Percentiles rank a stretch among this genome's conserved stretches.
Conservation (phyloP, 64 coral and sea anemone species). For the Porites australiensis region DNA sequence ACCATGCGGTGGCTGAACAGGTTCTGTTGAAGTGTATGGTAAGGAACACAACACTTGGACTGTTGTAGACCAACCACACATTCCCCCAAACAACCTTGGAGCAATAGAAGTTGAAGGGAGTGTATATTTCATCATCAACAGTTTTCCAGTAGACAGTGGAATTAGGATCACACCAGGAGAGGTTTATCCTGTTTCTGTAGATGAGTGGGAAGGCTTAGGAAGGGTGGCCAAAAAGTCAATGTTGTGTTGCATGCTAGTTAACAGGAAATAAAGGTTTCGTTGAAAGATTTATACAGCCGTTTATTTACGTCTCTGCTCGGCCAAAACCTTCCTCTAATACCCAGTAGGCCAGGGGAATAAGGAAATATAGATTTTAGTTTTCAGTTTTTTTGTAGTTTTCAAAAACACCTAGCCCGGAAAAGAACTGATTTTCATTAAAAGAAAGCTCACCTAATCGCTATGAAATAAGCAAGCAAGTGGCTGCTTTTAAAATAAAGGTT, state of each 20-base stretch:
- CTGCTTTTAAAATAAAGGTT: no score
- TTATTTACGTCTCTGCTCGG: no score
- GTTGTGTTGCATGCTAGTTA: not conserved
- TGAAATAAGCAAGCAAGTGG: no score
- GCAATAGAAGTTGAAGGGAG: constrained; percentile 1
- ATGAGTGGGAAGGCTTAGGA: constrained; percentile 41
- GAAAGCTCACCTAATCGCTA: no score
- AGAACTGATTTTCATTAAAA: no score
- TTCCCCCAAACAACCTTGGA: constrained; percentile 26
- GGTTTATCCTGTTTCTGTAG: constrained; percentile 54
- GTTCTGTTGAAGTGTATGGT: constrained; percentile 17
- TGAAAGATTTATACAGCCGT: no score
- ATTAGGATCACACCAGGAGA: constrained; percentile 34
- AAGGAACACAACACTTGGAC: not conserved
- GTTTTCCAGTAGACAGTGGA: not conserved
- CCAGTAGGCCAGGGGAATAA: no score
- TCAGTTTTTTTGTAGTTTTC: no score
- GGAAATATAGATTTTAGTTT: no score
- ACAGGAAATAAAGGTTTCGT: no score
- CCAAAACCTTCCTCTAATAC: no score
- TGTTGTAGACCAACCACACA: not conserved
- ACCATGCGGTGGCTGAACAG: not conserved
- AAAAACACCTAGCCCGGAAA: no score
- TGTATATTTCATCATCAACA: constrained; percentile 20
- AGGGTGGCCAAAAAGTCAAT: constrained; percentile 46